phyloP scores from a whole-genome alignment of 2,888 invertebrate genomes.

The Melanargia galathea region DNA sequence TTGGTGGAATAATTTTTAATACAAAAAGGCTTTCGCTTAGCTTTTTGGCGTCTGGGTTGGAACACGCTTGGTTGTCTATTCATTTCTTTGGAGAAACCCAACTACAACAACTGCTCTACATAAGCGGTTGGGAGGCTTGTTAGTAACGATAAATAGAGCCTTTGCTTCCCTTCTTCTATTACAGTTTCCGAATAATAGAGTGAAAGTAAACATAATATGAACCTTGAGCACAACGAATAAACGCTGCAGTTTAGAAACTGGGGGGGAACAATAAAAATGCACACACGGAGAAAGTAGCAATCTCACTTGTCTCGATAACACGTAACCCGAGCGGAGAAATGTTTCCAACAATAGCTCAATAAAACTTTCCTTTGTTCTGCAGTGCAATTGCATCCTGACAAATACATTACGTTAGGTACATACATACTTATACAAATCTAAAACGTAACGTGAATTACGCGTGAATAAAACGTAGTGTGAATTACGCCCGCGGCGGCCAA shows the following conservation, averaged over 20 bases:
- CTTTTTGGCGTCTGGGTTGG: too few relatives aligned
- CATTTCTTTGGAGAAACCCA: too few relatives aligned
- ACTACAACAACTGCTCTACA: too few relatives aligned
- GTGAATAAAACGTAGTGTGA: too few relatives aligned
- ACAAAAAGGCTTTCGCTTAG: too few relatives aligned
- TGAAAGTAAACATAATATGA: constrained; percentile 23
- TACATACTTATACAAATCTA: too few relatives aligned
- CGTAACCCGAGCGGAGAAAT: constrained; percentile 15
- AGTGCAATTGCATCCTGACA: constrained; percentile 4
- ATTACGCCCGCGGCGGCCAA: too few relatives aligned
- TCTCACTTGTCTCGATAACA: constrained; percentile 22
- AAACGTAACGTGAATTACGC: too few relatives aligned
- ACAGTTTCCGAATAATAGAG: neutral
- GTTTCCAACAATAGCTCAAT: constrained; percentile 19
- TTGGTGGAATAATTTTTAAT: too few relatives aligned
- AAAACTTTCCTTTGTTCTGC: constrained; percentile 23
- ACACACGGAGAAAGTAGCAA: constrained; percentile 22
- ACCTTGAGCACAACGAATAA: constrained; percentile 7
- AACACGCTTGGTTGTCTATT: too few relatives aligned
- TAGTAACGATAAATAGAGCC: constrained; percentile 24
- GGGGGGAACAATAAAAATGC: constrained; percentile 14
- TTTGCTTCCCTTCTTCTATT: too few relatives aligned
- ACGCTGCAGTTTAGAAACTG: constrained; percentile 13
- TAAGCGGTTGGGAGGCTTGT: too few relatives aligned
- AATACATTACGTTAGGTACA: neutral